Percentiles rank a stretch among this genome's conserved stretches.
phyloP scores from a whole-genome alignment of 2,113 vertebrate species.

The Butorides virescens region DNA sequence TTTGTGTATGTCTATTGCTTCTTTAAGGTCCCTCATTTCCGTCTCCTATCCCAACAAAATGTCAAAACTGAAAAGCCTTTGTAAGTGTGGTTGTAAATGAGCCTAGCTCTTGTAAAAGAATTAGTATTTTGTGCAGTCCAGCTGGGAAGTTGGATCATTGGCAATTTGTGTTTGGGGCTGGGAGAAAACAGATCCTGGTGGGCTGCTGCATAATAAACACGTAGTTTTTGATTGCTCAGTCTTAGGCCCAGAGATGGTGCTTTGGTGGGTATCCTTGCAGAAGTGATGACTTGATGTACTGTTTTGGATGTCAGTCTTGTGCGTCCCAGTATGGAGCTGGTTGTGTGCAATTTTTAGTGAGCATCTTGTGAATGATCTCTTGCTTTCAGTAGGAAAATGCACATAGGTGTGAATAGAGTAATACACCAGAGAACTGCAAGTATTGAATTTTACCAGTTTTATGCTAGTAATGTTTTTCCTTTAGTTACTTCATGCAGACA shows the following conservation, averaged over 20 bases:
- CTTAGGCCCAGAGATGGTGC: background rate
- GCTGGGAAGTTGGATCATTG: background rate
- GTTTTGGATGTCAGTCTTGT: background rate
- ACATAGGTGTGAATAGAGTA: background rate
- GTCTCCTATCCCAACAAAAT: background rate
- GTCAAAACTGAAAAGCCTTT: background rate
- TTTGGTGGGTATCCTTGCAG: background rate
- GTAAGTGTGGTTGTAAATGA: background rate
- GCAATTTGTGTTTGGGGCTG: background rate
- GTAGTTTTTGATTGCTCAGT: background rate
- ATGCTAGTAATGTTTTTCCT: background rate
- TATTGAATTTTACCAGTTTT: background rate
- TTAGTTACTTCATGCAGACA: conserved; percentile 78
- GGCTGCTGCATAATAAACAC: background rate
- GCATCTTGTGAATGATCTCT: background rate
- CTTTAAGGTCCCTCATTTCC: background rate
- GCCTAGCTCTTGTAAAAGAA: background rate
- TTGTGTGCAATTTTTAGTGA: background rate
- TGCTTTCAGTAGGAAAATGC: background rate
- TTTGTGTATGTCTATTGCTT: background rate
- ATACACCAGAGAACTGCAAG: background rate
- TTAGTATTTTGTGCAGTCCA: background rate
- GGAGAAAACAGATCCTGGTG: background rate
- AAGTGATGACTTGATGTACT: background rate
- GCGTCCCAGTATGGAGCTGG: background rate